phyloP scores from a whole-genome alignment of 1,140 invertebrate genomes.

The Listronotus bonariensis region DNA sequence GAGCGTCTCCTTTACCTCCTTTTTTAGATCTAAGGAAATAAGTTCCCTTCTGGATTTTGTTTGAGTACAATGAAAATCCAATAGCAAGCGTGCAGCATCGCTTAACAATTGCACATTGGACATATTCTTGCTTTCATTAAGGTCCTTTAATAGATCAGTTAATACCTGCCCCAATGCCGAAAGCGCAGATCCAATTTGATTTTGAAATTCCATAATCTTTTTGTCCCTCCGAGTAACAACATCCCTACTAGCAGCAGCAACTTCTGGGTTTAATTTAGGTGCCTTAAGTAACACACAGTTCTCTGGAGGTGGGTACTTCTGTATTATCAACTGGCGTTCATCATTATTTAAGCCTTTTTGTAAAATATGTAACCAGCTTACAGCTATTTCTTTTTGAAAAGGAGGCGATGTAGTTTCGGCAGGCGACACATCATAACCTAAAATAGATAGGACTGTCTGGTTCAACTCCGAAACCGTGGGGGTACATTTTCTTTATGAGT shows the following conservation, averaged over 20 bases:
- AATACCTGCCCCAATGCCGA: constrained; percentile 8
- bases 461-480: no score
- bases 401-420: no score
- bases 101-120: background rate
- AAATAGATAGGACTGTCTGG: no score
- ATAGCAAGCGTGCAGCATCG: background rate
- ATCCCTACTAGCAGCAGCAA: background rate
- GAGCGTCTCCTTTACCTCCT: constrained; percentile 11
- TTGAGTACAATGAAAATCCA: background rate
- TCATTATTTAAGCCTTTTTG: no score
- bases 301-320: constrained; percentile 11
- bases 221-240: constrained; percentile 5
- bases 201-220: constrained; percentile 1
- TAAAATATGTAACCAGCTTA: no score
- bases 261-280: constrained; percentile 3
- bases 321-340: no score
- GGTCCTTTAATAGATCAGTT: constrained; percentile 2
- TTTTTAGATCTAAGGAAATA: background rate
- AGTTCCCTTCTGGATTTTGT: background rate
- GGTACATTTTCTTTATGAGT: no score
- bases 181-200: constrained; percentile 4
- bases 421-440: no score
- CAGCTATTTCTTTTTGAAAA: no score
- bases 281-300: constrained; percentile 8
- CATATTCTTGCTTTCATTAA: background rate